Percentiles rank a stretch among this genome's conserved stretches.
phyloP scores from a whole-genome alignment of 2,797 vertebrate species.

The Pantherophis vulpinus region DNA sequence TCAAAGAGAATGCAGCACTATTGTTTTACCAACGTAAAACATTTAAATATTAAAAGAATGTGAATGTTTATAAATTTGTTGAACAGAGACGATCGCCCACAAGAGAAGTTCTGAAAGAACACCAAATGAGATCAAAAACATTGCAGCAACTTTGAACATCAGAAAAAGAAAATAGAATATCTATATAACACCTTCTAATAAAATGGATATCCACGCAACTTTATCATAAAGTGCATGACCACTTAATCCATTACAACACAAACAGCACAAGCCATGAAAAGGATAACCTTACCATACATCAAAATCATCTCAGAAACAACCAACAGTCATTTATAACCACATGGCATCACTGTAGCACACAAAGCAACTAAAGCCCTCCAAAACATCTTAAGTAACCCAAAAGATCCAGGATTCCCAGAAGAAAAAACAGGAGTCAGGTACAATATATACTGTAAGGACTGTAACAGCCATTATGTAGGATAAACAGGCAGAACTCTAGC shows the following conservation, averaged over 20 bases:
- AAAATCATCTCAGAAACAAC: neutral
- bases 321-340: neutral
- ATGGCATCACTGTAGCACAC: neutral
- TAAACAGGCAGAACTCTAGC: neutral
- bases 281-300: neutral
- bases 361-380: neutral
- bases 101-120: neutral
- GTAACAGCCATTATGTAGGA: neutral
- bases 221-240: neutral
- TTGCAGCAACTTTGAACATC: neutral
- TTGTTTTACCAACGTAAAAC: neutral
- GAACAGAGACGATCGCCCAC: neutral
- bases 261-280: neutral
- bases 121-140: neutral
- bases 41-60: conserved; percentile 34
- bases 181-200: neutral
- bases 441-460: neutral
- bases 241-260: neutral
- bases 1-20: conserved; percentile 20
- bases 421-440: neutral
- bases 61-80: conserved; percentile 27
- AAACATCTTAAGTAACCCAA: neutral
- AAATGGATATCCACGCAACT: too few relatives aligned
- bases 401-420: neutral
- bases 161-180: neutral